Evolutionary conservation across 2,888 invertebrate genomes (phyloP).

Genomic region (Ornithoptera alexandrae): DNA sequence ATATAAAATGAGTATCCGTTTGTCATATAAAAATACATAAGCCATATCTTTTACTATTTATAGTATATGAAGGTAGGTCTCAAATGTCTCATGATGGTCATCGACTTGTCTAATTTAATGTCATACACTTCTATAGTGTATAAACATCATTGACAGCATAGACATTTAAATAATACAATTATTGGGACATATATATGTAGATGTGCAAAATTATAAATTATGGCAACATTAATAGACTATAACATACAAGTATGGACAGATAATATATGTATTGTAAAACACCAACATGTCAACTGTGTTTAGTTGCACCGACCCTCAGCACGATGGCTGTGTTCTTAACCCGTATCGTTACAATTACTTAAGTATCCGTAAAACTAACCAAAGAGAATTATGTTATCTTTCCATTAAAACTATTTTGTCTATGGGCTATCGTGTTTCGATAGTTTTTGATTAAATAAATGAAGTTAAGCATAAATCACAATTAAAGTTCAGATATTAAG

Average conservation of each 20-base stretch:
- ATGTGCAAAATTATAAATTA: conserved; percentile 32
- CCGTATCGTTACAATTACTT: conserved; percentile 10
- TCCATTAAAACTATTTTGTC: not conserved
- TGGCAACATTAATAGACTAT: conserved; percentile 41
- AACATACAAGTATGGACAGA: conserved; percentile 24
- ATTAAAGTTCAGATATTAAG: no score
- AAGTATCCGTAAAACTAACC: not conserved
- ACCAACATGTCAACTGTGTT: conserved; percentile 6
- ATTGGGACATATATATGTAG: not conserved
- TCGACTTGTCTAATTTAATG: no score
- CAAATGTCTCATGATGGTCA: not conserved
- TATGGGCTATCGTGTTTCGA: not conserved
- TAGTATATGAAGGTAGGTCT: not conserved
- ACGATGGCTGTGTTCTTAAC: conserved; percentile 4
- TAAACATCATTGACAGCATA: not conserved
- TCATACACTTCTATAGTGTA: not conserved
- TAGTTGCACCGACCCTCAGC: conserved; percentile 12
- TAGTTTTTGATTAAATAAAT: no score
- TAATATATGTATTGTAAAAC: conserved; percentile 3
- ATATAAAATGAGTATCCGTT: conserved; percentile 48
- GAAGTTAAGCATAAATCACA: not conserved
- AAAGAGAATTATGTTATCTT: not conserved
- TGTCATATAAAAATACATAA: conserved; percentile 37
- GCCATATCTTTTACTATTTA: conserved; percentile 18
- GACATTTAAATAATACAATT: not conserved